Evolutionary conservation across 2,888 invertebrate species (phyloP).

Genomic region (Unio delphinus): DNA sequence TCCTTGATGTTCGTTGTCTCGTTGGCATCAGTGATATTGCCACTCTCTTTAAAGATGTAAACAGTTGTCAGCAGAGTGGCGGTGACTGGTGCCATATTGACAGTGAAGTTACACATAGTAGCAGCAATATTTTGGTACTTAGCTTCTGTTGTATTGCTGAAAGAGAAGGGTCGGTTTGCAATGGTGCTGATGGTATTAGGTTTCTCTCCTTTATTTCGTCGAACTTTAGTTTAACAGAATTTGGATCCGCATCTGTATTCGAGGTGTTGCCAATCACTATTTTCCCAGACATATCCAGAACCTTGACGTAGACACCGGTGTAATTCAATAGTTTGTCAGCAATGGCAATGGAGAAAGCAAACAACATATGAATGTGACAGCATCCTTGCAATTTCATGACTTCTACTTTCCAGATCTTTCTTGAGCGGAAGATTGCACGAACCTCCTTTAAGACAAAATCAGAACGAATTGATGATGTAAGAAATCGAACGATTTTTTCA

Average conservation of each 20-base stretch:
- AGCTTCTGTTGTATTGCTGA: not conserved
- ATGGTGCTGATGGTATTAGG: constrained; percentile 8
- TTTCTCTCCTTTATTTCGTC: constrained; percentile 7
- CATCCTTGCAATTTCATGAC: too few species aligned
- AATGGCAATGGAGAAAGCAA: too few species aligned
- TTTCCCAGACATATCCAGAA: constrained; percentile 9
- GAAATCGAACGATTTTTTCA: too few species aligned
- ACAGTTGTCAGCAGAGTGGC: not conserved
- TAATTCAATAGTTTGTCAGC: too few species aligned
- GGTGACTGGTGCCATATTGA: not conserved
- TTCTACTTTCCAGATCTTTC: too few species aligned
- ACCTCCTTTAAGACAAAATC: too few species aligned
- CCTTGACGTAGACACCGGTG: not conserved
- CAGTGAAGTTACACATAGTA: constrained; percentile 1
- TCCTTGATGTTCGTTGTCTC: constrained; percentile 2
- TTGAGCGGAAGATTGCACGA: too few species aligned
- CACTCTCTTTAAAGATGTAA: constrained; percentile 8
- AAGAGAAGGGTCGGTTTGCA: not conserved
- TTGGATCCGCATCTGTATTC: constrained; percentile 8
- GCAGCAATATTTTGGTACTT: constrained; percentile 2
- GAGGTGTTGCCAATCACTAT: constrained; percentile 3
- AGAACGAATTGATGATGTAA: too few species aligned
- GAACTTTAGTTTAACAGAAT: constrained; percentile 7
- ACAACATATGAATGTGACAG: too few species aligned
- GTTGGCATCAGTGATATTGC: constrained; percentile 1